These are phyloP conservation scores for Caenorhabditis sp. DNA, from an alignment of 2,888 invertebrate species.

Conservation along the genomic window DNA sequence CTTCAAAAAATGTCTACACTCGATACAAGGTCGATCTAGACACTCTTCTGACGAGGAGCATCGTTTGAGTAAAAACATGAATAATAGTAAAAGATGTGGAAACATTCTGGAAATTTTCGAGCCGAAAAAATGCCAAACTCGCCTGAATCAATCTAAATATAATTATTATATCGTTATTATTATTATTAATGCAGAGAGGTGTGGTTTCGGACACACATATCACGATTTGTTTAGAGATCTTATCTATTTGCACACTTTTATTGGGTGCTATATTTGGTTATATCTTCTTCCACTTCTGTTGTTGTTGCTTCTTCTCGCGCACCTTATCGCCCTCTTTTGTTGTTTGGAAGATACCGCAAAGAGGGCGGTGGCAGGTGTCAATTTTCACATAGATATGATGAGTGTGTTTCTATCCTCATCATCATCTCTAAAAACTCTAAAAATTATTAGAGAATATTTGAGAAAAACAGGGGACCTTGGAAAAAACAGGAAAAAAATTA, in stretches of 20 bases:
- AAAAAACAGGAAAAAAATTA: too few relatives aligned
- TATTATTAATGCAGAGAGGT: background rate
- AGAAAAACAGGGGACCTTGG: too few relatives aligned
- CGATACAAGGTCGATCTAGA: conserved; percentile 39
- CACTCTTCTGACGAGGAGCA: conserved; percentile 22
- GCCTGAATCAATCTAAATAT: too few relatives aligned
- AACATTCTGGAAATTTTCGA: background rate
- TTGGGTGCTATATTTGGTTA: background rate
- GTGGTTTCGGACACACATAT: background rate
- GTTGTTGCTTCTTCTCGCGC: too few relatives aligned
- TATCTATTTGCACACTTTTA: background rate
- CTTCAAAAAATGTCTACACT: conserved; percentile 38
- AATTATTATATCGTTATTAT: too few relatives aligned
- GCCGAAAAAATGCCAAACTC: background rate
- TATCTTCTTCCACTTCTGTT: background rate
- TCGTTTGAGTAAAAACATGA: background rate
- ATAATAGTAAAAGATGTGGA: background rate
- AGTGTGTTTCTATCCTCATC: too few relatives aligned
- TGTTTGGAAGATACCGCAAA: too few relatives aligned
- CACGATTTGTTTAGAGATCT: background rate
- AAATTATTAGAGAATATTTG: too few relatives aligned
- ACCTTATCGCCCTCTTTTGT: too few relatives aligned
- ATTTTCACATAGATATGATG: too few relatives aligned
- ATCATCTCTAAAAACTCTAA: too few relatives aligned
- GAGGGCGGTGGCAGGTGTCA: too few relatives aligned